Conservation (phyloP, 1,140 invertebrate genomes). For the Druon quercuslanigerum region DNA sequence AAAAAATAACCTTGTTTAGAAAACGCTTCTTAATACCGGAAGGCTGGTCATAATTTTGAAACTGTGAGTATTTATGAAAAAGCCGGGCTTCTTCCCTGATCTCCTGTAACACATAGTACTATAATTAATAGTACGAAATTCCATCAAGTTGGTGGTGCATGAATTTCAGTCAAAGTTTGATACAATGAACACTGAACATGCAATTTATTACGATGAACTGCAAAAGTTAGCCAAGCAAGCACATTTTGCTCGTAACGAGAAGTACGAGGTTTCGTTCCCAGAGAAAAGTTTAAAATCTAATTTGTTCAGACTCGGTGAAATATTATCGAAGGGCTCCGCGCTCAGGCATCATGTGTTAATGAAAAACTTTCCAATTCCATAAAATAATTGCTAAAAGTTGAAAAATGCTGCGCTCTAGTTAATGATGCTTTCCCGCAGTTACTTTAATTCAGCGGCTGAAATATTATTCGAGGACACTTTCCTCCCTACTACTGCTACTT, state of each 20-base stretch:
- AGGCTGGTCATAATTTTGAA: no score
- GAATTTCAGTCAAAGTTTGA: slow-evolving; percentile 8
- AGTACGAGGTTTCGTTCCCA: slow-evolving; percentile 8
- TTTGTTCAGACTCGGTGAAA: not conserved
- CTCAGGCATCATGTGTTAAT: slow-evolving; percentile 10
- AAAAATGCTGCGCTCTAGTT: not conserved
- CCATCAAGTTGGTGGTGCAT: not conserved
- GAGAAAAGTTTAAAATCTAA: slow-evolving; percentile 24
- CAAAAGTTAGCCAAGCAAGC: slow-evolving; percentile 16
- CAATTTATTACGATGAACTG: slow-evolving; percentile 29
- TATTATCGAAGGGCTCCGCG: not conserved
- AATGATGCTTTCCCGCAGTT: not conserved
- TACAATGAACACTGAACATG: slow-evolving; percentile 14
- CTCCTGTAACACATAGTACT: not conserved
- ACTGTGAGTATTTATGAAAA: not conserved
- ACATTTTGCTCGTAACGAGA: not conserved
- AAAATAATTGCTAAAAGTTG: slow-evolving; percentile 1
- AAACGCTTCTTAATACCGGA: no score
- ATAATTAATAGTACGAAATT: not conserved
- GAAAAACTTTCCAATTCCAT: slow-evolving; percentile 4
- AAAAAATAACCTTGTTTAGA: no score
- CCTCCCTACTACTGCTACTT: no score
- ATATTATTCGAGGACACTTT: not conserved
- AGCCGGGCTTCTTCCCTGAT: not conserved
- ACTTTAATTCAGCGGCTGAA: not conserved